A percentile compares a stretch with the other conserved stretches of the same genome.
Conservation (phyloP, 2,888 invertebrate species). For the Chaitophorus viminalis region DNA sequence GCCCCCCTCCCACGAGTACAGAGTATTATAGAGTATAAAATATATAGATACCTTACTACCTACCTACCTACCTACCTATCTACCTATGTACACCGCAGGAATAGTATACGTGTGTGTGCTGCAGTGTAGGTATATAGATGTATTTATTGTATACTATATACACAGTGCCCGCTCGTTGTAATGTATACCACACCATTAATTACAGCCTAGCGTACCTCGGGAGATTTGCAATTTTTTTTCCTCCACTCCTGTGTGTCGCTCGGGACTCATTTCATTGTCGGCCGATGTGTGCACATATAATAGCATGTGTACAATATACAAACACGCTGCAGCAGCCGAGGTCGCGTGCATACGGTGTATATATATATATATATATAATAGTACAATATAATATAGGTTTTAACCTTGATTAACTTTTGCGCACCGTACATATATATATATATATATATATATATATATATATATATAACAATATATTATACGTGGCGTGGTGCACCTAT, state of each 20-base stretch:
- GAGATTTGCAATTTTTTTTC: conserved; percentile 43
- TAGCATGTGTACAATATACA: too few species aligned
- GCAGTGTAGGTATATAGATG: too few species aligned
- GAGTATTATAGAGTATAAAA: too few species aligned
- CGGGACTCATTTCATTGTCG: neutral
- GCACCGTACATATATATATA: neutral
- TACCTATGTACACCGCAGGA: neutral
- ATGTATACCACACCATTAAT: conserved; percentile 39
- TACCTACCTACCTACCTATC: too few species aligned
- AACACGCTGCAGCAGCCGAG: conserved; percentile 17
- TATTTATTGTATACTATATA: too few species aligned
- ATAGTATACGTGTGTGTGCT: neutral
- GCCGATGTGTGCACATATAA: too few species aligned
- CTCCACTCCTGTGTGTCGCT: neutral
- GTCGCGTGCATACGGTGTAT: neutral
- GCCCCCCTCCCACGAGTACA: neutral
- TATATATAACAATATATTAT: too few species aligned
- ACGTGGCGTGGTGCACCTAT: too few species aligned
- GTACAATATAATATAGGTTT: neutral
- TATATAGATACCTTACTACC: too few species aligned
- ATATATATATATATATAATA: neutral
- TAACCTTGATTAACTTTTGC: conserved; percentile 46
- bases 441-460: neutral
- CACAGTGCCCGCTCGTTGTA: neutral
- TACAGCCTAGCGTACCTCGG: conserved; percentile 10